phyloP scores from a whole-genome alignment of 2,113 vertebrate genomes.

The Equus quagga region DNA sequence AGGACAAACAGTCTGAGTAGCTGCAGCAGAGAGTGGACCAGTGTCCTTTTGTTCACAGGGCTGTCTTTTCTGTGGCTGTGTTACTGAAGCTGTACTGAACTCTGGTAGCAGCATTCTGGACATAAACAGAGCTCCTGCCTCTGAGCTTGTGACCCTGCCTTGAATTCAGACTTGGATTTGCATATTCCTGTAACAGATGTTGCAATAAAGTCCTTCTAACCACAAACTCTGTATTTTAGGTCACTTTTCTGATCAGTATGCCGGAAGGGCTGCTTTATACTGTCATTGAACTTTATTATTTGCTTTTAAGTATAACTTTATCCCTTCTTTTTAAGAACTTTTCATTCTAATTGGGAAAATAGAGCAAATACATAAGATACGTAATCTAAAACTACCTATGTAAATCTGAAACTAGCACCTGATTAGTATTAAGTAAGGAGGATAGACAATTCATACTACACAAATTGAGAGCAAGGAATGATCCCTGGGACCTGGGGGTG shows the following conservation, averaged over 20 bases:
- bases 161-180: slow-evolving; percentile 43
- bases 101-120: neutral
- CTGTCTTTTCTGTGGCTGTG: neutral
- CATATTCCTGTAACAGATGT: slow-evolving; percentile 1
- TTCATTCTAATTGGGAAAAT: slow-evolving; percentile 16
- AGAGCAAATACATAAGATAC: neutral
- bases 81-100: slow-evolving; percentile 17
- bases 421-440: slow-evolving; percentile 16
- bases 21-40: neutral
- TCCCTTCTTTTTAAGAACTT: neutral
- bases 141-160: slow-evolving; percentile 4
- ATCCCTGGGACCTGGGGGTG: neutral
- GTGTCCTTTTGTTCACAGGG: neutral
- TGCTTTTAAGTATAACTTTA: neutral
- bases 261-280: neutral
- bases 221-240: neutral
- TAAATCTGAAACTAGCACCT: neutral
- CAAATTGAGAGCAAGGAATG: neutral
- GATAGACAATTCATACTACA: neutral
- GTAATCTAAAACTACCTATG: neutral
- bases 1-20: neutral
- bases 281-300: neutral
- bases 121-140: slow-evolving; percentile 54
- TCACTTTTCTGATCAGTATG: neutral
- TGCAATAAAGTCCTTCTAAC: slow-evolving; percentile 35